Percentiles rank a stretch among this genome's conserved stretches.
Conservation (phyloP, 2,113 vertebrate genomes). For the Vombatus ursinus region DNA sequence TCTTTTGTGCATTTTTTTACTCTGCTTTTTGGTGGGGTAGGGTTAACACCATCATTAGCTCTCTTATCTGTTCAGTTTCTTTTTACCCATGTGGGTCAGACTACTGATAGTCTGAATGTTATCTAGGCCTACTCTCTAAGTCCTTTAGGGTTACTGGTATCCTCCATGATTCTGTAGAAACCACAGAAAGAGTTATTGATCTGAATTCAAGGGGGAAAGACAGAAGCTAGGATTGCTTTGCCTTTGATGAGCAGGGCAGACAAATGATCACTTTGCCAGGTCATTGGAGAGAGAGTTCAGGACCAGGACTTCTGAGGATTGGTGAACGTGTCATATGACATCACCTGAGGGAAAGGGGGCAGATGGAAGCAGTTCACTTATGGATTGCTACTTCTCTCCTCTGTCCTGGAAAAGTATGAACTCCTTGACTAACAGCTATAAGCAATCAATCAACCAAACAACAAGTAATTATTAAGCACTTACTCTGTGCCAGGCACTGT, state of each 20-base stretch:
- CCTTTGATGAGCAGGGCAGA: conserved; percentile 3
- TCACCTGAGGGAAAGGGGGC: not conserved
- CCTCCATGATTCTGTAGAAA: not conserved
- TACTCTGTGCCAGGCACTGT: not conserved
- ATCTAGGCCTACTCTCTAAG: not conserved
- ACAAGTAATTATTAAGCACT: not conserved
- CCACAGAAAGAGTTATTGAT: not conserved
- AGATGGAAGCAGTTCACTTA: not conserved
- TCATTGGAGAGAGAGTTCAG: conserved; percentile 7
- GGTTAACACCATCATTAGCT: not conserved
- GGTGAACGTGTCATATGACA: not conserved
- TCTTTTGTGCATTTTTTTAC: not conserved
- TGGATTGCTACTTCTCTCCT: not conserved
- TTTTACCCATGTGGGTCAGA: not conserved
- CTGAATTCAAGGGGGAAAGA: conserved; percentile 13
- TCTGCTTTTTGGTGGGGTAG: not conserved
- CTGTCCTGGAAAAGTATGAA: conserved; percentile 4
- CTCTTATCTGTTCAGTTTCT: not conserved
- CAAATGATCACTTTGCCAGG: conserved; percentile 14
- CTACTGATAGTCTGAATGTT: not conserved
- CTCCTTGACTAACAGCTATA: not conserved
- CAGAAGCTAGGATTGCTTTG: not conserved
- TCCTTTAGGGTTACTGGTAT: not conserved
- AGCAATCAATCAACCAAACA: not conserved
- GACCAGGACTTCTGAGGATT: not conserved